A percentile compares a stretch with the other conserved stretches of the same genome.
These are phyloP conservation scores for Agrotis ipsilon DNA, from an alignment of 2,888 invertebrate species.

Conservation along the genomic window DNA sequence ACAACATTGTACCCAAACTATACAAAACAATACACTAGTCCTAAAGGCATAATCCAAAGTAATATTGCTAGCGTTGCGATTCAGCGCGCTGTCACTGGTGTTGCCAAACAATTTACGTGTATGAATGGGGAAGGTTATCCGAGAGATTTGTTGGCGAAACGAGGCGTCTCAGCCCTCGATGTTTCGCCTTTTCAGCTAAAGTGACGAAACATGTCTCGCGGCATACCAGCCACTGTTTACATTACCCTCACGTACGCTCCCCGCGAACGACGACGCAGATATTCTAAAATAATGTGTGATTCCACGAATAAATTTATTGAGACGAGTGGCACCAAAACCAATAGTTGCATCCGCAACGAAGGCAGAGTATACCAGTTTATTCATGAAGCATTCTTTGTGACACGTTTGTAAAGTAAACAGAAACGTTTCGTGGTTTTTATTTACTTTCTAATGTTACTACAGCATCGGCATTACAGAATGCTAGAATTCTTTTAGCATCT, in stretches of 20 bases:
- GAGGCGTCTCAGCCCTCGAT: slow-evolving; percentile 68
- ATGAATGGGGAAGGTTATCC: slow-evolving; percentile 74
- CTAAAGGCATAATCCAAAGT: slow-evolving; percentile 52
- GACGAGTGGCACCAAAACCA: slow-evolving; percentile 68
- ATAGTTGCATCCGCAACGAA: slow-evolving; percentile 67
- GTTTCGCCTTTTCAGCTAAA: slow-evolving; percentile 82
- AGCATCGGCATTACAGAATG: slow-evolving; percentile 12
- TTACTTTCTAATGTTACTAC: slow-evolving; percentile 12
- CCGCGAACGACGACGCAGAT: slow-evolving; percentile 65
- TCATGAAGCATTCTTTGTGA: slow-evolving; percentile 42
- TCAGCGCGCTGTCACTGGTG: slow-evolving; percentile 55
- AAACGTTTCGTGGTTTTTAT: slow-evolving; percentile 21
- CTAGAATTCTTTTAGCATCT: slow-evolving; percentile 22
- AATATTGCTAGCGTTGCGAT: slow-evolving; percentile 59
- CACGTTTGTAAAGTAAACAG: slow-evolving; percentile 35
- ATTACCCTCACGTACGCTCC: slow-evolving; percentile 80
- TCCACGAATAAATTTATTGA: slow-evolving; percentile 76
- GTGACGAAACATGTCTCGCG: slow-evolving; percentile 86
- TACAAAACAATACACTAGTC: slow-evolving; percentile 28
- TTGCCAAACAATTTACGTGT: slow-evolving; percentile 73
- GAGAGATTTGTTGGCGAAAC: slow-evolving; percentile 76
- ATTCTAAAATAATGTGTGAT: slow-evolving; percentile 80
- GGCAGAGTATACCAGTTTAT: slow-evolving; percentile 52
- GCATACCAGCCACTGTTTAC: slow-evolving; percentile 75
- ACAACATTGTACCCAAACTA: background rate